A percentile compares a stretch with the other conserved stretches of the same genome.
Conservation (phyloP, 2,888 invertebrate genomes). For the Galeruca laticollis region DNA sequence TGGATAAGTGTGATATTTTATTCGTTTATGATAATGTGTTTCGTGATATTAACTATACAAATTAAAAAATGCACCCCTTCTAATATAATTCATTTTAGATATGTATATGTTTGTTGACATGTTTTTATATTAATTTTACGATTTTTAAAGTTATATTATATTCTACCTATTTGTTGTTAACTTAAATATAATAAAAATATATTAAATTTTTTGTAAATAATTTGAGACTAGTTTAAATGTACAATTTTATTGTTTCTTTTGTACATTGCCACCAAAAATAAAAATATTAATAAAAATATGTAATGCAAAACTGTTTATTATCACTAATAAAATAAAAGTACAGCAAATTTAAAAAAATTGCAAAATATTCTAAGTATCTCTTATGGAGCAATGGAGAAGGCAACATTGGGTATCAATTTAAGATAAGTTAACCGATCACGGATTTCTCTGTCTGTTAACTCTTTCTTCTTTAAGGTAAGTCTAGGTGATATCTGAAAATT, state of each 20-base stretch:
- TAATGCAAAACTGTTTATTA: neutral
- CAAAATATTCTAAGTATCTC: too few species aligned
- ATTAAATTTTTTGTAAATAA: neutral
- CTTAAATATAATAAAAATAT: neutral
- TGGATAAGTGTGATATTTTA: conserved; percentile 51
- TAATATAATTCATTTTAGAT: conserved; percentile 46
- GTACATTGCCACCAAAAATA: neutral
- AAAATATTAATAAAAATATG: neutral
- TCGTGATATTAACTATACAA: conserved; percentile 52
- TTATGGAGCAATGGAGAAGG: too few species aligned
- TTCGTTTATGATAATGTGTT: conserved; percentile 45
- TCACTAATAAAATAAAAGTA: neutral
- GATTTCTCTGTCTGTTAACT: too few species aligned
- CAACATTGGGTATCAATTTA: too few species aligned
- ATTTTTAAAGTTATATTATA: conserved; percentile 5
- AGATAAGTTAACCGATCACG: too few species aligned
- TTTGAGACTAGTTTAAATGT: neutral
- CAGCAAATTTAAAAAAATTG: too few species aligned
- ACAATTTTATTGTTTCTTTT: neutral
- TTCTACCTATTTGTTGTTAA: neutral
- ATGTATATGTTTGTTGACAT: conserved; percentile 55
- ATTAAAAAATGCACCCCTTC: conserved; percentile 56
- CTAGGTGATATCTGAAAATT: too few species aligned
- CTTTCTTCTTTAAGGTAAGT: too few species aligned
- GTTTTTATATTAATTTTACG: conserved; percentile 9